Evolutionary conservation across 2,888 invertebrate species (phyloP).

Genomic region (Anticlea derivata): DNA sequence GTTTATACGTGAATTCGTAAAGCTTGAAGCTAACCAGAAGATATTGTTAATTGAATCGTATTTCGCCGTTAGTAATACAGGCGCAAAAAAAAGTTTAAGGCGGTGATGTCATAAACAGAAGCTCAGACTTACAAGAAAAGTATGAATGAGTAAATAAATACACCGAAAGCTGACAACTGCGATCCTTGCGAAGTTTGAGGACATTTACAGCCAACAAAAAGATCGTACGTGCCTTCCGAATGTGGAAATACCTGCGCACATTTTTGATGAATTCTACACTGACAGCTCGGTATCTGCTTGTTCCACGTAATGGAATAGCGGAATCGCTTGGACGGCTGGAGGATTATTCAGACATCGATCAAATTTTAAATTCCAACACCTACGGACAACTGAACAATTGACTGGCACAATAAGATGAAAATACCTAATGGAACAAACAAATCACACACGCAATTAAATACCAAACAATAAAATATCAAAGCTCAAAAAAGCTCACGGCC

Average conservation of each 20-base stretch:
- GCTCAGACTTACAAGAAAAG: constrained; percentile 62
- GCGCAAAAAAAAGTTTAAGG: constrained; percentile 42
- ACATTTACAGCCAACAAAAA: constrained; percentile 68
- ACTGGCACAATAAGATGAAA: background rate
- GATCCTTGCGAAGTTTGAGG: constrained; percentile 51
- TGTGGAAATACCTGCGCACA: constrained; percentile 61
- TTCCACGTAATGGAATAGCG: constrained; percentile 30
- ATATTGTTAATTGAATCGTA: constrained; percentile 42
- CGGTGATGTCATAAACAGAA: constrained; percentile 52
- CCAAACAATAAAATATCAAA: constrained; percentile 20
- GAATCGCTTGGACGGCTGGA: constrained; percentile 12
- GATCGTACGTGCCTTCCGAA: constrained; percentile 58
- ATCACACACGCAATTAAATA: constrained; percentile 29
- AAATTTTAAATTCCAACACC: constrained; percentile 8
- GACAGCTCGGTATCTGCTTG: constrained; percentile 53
- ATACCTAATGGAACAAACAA: constrained; percentile 39
- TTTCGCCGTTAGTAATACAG: constrained; percentile 50
- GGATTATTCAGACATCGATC: constrained; percentile 17
- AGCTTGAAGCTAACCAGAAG: constrained; percentile 21
- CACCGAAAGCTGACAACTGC: constrained; percentile 66
- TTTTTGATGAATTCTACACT: constrained; percentile 61
- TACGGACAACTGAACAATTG: background rate
- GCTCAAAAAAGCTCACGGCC: constrained; percentile 46
- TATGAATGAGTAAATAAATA: constrained; percentile 70
- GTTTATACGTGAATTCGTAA: constrained; percentile 45